phyloP scores from a whole-genome alignment of 2,797 vertebrate species.

The Lepus townsendii region DNA sequence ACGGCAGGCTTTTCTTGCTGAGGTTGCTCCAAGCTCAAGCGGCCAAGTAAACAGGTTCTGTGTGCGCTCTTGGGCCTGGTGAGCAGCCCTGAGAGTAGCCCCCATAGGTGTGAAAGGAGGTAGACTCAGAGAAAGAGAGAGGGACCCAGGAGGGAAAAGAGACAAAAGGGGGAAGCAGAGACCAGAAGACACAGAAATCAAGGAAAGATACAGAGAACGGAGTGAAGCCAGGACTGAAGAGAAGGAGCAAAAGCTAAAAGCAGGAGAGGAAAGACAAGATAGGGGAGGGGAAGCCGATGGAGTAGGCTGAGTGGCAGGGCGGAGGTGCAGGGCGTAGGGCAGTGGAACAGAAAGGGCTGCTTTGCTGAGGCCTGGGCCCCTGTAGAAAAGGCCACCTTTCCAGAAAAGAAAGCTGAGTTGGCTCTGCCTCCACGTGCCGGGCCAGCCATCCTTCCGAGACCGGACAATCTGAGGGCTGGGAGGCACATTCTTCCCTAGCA shows the following conservation, averaged over 20 bases:
- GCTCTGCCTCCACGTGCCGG: background rate
- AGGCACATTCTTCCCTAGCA: background rate
- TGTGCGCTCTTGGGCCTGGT: background rate
- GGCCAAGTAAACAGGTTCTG: background rate
- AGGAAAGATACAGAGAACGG: background rate
- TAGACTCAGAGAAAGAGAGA: background rate
- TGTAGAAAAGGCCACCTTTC: background rate
- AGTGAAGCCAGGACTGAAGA: too few relatives aligned
- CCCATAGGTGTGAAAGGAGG: background rate
- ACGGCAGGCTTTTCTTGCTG: rapidly evolving
- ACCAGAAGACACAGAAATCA: background rate
- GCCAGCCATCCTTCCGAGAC: background rate
- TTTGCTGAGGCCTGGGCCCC: background rate
- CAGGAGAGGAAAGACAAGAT: background rate
- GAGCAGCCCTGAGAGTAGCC: background rate
- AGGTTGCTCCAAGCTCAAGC: rapidly evolving
- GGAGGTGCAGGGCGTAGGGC: background rate
- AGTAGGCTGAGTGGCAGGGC: too few relatives aligned
- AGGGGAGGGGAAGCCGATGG: too few relatives aligned
- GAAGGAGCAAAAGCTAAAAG: too few relatives aligned
- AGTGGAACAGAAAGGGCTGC: background rate
- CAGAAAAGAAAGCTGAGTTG: background rate
- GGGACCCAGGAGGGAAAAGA: background rate
- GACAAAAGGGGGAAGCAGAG: background rate
- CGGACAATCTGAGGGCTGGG: background rate